phyloP scores from a whole-genome alignment of 2,888 invertebrate genomes.

The Andrena flavipes region DNA sequence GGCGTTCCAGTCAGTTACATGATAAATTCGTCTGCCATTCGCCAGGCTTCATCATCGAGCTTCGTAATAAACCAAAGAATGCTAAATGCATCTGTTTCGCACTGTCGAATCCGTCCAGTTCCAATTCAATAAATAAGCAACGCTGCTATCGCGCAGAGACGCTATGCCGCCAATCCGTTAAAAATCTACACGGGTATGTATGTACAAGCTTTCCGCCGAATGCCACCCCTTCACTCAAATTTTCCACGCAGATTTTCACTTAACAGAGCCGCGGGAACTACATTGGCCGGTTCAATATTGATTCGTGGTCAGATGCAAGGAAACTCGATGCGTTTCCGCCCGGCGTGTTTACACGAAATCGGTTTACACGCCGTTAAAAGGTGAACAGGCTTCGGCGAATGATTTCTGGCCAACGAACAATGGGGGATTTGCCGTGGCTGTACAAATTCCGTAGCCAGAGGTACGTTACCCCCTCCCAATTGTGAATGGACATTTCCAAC shows the following conservation, averaged over 20 bases:
- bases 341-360: not conserved
- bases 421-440: not conserved
- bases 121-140: too few relatives aligned
- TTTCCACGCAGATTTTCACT: not conserved
- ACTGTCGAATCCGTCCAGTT: too few relatives aligned
- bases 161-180: too few relatives aligned
- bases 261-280: not conserved
- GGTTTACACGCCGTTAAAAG: constrained; percentile 13
- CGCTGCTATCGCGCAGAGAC: too few relatives aligned
- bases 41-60: not conserved
- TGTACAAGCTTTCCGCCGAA: not conserved
- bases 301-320: not conserved
- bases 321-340: not conserved
- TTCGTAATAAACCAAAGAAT: too few relatives aligned
- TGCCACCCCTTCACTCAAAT: not conserved
- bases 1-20: constrained; percentile 22
- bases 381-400: not conserved
- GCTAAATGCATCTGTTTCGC: too few relatives aligned
- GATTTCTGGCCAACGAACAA: not conserved
- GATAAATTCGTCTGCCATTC: constrained; percentile 25
- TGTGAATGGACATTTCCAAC: too few relatives aligned
- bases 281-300: not conserved
- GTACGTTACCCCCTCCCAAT: too few relatives aligned
- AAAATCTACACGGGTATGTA: not conserved
- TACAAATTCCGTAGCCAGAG: not conserved